A percentile compares a stretch with the other conserved stretches of the same genome.
These are phyloP conservation scores for Dromiciops gliroides DNA, from an alignment of 2,113 vertebrate genomes.

Conservation along the genomic window DNA sequence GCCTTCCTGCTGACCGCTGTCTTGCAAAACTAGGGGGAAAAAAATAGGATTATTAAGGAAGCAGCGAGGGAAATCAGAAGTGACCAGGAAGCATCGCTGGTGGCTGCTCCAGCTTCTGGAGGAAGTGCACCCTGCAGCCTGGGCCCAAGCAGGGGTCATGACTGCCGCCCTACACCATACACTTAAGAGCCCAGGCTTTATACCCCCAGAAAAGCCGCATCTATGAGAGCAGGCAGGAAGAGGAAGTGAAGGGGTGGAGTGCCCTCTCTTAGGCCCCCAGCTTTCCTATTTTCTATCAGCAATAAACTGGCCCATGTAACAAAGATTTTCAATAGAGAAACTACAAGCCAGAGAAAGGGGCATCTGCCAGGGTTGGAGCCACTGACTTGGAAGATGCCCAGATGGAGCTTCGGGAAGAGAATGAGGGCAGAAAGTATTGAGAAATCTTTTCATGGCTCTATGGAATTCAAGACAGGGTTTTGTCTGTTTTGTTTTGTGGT, in stretches of 20 bases:
- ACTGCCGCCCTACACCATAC: background rate
- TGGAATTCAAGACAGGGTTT: background rate
- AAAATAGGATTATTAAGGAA: slow-evolving; percentile 76
- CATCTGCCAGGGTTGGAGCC: background rate
- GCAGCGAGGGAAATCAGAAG: slow-evolving; percentile 67
- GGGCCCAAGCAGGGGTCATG: background rate
- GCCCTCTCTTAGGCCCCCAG: background rate
- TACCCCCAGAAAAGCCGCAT: background rate
- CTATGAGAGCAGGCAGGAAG: background rate
- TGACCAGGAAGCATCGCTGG: slow-evolving; percentile 45
- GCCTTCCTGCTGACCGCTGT: slow-evolving; percentile 86
- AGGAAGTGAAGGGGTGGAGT: background rate
- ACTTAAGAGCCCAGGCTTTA: background rate
- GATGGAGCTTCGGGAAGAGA: background rate
- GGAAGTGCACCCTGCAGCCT: background rate
- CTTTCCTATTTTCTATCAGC: background rate
- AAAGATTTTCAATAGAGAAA: background rate
- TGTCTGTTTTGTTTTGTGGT: background rate
- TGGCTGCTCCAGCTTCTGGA: background rate
- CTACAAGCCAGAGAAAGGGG: background rate
- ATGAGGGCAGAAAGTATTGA: background rate
- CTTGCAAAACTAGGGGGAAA: slow-evolving; percentile 85
- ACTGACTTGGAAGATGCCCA: background rate
- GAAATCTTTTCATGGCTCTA: background rate
- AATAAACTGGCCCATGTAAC: background rate